phyloP scores from a whole-genome alignment of 2,888 invertebrate genomes.

The Helicoverpa assulta region DNA sequence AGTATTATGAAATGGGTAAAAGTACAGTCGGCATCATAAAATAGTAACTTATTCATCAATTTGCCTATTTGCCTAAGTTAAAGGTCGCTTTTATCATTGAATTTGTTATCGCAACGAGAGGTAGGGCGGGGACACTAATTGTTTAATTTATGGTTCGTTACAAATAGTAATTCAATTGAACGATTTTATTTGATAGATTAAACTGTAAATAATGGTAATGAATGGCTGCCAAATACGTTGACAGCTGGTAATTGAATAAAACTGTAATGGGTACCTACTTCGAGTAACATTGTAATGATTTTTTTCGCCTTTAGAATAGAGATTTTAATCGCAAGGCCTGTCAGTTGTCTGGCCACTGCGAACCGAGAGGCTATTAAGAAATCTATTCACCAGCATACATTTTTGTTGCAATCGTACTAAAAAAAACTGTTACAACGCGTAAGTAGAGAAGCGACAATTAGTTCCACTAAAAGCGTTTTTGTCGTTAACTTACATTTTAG shows the following conservation, averaged over 20 bases:
- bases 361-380: conserved; percentile 11
- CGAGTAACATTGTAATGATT: conserved; percentile 13
- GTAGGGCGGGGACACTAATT: conserved; percentile 53
- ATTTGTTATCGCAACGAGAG: conserved; percentile 60
- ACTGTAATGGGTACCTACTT: conserved; percentile 8
- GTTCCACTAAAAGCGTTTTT: conserved; percentile 44
- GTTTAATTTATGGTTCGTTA: conserved; percentile 55
- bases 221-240: conserved; percentile 6
- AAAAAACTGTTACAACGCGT: conserved; percentile 30
- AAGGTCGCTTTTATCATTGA: conserved; percentile 59
- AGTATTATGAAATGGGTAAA: conserved; percentile 45
- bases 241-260: conserved; percentile 32
- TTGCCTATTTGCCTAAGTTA: conserved; percentile 56
- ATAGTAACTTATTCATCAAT: conserved; percentile 57
- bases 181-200: conserved; percentile 39
- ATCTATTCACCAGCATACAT: conserved; percentile 17
- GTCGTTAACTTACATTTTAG: conserved; percentile 45
- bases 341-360: conserved; percentile 29
- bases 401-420: conserved; percentile 14
- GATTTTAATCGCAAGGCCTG: conserved; percentile 17
- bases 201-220: conserved; percentile 33
- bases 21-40: conserved; percentile 46
- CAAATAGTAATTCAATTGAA: conserved; percentile 52
- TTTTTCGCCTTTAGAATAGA: conserved; percentile 6
- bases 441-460: conserved; percentile 44